These are phyloP conservation scores for Microcebus murinus DNA, from an alignment of 2,113 vertebrate genomes.

Conservation along the genomic window DNA sequence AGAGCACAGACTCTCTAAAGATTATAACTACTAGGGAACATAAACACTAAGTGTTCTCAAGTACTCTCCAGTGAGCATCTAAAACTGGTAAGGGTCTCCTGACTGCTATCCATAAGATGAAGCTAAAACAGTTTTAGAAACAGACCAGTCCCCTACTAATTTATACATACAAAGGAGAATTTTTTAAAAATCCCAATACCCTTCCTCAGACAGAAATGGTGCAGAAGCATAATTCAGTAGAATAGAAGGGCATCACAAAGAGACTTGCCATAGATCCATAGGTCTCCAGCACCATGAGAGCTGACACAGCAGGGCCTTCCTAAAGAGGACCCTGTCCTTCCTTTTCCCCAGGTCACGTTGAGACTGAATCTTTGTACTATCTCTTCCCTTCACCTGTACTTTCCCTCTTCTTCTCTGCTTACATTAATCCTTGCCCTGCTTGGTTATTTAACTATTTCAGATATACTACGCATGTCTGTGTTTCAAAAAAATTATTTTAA, in stretches of 20 bases:
- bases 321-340: neutral
- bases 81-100: slow-evolving; percentile 38
- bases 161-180: neutral
- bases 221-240: neutral
- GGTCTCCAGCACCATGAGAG: neutral
- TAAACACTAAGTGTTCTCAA: neutral
- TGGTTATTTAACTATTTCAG: neutral
- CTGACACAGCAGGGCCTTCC: neutral
- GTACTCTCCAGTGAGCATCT: neutral
- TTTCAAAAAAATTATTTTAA: neutral
- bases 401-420: neutral
- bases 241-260: neutral
- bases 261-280: neutral
- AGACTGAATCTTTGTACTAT: neutral
- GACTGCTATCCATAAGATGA: neutral
- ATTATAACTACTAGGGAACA: neutral
- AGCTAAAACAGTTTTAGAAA: slow-evolving; percentile 40
- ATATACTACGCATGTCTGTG: neutral
- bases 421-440: neutral
- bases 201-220: neutral
- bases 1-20: slow-evolving; percentile 11
- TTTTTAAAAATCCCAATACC: neutral
- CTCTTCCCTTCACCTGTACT: neutral
- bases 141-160: neutral
- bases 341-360: neutral